phyloP scores from a whole-genome alignment of 2,888 invertebrate species.

The Idaea straminata region DNA sequence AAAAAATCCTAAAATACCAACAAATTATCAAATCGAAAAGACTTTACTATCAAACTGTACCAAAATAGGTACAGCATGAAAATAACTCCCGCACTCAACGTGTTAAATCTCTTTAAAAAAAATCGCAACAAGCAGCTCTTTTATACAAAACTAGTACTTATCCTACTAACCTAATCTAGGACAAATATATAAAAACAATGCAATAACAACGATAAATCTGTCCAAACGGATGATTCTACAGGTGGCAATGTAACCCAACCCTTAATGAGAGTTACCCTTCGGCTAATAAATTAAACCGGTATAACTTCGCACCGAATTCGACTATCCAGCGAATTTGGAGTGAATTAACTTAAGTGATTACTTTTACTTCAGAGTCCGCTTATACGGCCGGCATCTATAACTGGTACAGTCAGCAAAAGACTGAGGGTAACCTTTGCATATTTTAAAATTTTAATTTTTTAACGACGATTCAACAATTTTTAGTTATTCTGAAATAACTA shows the following conservation, averaged over 20 bases:
- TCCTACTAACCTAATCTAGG: background rate
- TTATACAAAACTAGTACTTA: background rate
- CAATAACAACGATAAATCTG: slow-evolving; percentile 51
- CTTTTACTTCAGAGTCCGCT: background rate
- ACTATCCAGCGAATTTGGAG: slow-evolving; percentile 30
- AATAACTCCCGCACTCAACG: background rate
- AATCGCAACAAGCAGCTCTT: background rate
- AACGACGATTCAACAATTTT: no score
- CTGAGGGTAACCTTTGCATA: no score
- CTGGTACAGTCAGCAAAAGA: no score
- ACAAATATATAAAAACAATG: slow-evolving; percentile 27
- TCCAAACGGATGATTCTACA: slow-evolving; percentile 61
- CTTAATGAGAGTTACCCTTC: slow-evolving; percentile 64
- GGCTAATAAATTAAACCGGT: slow-evolving; percentile 64
- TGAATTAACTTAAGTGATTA: slow-evolving; percentile 3
- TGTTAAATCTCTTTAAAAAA: background rate
- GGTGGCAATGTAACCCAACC: slow-evolving; percentile 62
- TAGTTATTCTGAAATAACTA: no score
- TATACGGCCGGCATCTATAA: background rate
- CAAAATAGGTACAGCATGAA: background rate
- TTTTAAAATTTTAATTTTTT: no score
- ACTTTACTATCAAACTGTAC: background rate
- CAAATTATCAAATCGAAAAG: no score
- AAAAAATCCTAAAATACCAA: no score
- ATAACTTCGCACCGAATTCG: slow-evolving; percentile 52